Percentiles rank a stretch among this genome's conserved stretches.
Evolutionary conservation across 2,888 invertebrate species (phyloP).

Genomic region (Apotomis betuletana): DNA sequence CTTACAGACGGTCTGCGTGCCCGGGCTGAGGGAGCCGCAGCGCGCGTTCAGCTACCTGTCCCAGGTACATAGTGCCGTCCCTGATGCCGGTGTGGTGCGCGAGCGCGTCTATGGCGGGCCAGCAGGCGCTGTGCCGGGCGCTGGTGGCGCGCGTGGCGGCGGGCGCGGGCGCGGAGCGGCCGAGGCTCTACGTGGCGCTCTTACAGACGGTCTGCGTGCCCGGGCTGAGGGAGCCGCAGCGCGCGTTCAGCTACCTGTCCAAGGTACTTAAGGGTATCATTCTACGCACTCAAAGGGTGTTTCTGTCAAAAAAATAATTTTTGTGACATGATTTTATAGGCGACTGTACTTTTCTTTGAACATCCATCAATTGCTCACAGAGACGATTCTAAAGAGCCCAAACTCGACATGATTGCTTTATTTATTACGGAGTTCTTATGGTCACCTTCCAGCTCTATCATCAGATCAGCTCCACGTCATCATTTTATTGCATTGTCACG

Average conservation of each 20-base stretch:
- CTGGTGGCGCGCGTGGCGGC: conserved; percentile 56
- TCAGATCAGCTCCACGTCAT: too few relatives aligned
- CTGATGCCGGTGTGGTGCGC: conserved; percentile 46
- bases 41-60: conserved; percentile 69
- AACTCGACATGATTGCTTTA: too few relatives aligned
- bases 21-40: conserved; percentile 53
- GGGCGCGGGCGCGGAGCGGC: conserved; percentile 54
- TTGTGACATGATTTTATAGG: too few relatives aligned
- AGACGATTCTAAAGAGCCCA: too few relatives aligned
- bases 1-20: conserved; percentile 46
- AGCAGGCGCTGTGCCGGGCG: conserved; percentile 49
- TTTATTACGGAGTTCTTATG: too few relatives aligned
- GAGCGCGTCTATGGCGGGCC: conserved; percentile 47
- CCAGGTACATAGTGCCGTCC: conserved; percentile 54
- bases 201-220: conserved; percentile 46
- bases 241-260: conserved; percentile 68
- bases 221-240: conserved; percentile 54
- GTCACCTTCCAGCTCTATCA: too few relatives aligned
- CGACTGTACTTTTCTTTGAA: too few relatives aligned
- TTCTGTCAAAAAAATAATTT: too few relatives aligned
- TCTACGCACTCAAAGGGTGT: too few relatives aligned
- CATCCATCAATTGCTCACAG: too few relatives aligned
- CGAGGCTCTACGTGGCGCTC: conserved; percentile 58
- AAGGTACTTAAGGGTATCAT: conserved; percentile 50
- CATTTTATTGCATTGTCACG: too few relatives aligned